Base-by-base conservation (phyloP, 2,888 invertebrate species). In the Busseola fusca region DNA sequence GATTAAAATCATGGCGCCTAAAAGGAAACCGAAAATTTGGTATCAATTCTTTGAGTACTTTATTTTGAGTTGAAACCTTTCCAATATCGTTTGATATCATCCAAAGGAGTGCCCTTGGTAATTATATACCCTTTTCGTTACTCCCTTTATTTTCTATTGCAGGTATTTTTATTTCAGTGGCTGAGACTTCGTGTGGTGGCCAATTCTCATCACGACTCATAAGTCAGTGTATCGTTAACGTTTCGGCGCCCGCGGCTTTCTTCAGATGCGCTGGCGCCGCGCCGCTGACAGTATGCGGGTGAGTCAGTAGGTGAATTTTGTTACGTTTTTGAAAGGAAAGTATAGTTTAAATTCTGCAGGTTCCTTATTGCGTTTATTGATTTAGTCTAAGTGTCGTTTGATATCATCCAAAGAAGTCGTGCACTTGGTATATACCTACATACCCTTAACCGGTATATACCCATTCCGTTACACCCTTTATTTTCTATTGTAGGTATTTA, bases 221-320 rank as follows among this genome's bases (percentile, higher is more conserved):
- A 65, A 65, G 64, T 66, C 56, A 74, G 74, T 73, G 77, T 77
- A 78, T 86, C 83, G 82, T 79, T 80, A 75, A 74, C 72, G 71
- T 78, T 79, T 80, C 86, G 81, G 86, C 85, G 86, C 87, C 85
- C 60, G 80, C 72, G 85, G 89, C 86, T 58, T 66, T 62, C 76
- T 58, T 76, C 45, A 25, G 76, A 79, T 83, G 81, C 72, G 78
- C 80, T 50, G 70, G 82, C 85, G 84, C 85, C 80, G 79, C 25
- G 82, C 83, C 81, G 76, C 21, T 66, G 45, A 60, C 48, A 45
- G 10, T 60, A n/a, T 48, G 59, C 12, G 34, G 10, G 5, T 57
- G 10, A 30, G 30, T 37, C 69, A 76, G 82, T 60, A 79, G 64
- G 59, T 56, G 21, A 30, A 27, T 27, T 75, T 37, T 3, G 40